Evolutionary conservation across 2,113 vertebrate genomes (phyloP).

Genomic region (Pseudopipra pipra): DNA sequence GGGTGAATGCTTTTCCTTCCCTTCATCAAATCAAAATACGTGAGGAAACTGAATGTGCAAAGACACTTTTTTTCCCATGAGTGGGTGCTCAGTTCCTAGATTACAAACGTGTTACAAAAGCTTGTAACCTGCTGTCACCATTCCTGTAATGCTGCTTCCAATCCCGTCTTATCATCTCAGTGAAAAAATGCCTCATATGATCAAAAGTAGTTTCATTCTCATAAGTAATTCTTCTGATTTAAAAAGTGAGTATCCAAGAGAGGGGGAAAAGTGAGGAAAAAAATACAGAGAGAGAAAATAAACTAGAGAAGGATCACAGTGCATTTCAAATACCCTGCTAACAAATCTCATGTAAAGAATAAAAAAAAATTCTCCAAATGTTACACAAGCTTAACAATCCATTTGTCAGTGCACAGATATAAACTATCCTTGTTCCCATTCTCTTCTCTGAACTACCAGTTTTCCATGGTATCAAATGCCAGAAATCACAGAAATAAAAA

Average conservation of each 20-base stretch:
- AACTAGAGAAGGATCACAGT: not conserved
- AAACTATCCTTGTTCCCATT: not conserved
- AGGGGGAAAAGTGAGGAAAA: not conserved
- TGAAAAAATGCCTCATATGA: not conserved
- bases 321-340: not conserved
- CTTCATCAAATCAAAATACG: not conserved
- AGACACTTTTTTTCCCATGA: not conserved
- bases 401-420: not conserved
- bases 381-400: not conserved
- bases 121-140: not conserved
- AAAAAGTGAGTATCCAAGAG: not conserved
- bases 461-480: not conserved
- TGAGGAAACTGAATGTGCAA: not conserved
- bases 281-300: not conserved
- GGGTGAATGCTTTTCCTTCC: not conserved
- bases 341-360: not conserved
- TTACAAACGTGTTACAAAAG: not conserved
- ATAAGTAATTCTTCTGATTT: slow-evolving; percentile 11
- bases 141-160: not conserved
- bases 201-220: not conserved
- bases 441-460: not conserved
- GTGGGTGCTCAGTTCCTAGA: not conserved
- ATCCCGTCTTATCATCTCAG: not conserved
- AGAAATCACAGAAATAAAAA: not conserved
- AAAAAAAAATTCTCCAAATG: not conserved